Evolutionary conservation across 2,888 invertebrate species (phyloP), one percentile per base, ranked within the genome.

Genomic region (Shargacucullia verbasci): DNA sequence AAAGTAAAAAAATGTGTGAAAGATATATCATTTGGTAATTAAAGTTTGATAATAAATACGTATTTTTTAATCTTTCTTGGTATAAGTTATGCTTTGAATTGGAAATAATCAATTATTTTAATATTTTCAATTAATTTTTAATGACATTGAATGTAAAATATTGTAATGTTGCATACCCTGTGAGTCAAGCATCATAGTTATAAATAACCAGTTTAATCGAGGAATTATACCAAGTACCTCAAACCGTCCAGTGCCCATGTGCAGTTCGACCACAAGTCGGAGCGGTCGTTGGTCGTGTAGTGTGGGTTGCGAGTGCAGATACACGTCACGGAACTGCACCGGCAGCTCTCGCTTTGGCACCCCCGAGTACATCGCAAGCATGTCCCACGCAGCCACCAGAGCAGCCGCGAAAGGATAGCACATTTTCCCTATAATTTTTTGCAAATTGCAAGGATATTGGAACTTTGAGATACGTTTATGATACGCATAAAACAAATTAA

Each of bases 331-430:
- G 66, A 87, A 97, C 11, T 95, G 93, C 1, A 98, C 96, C 0
- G 96, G 94, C 15, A 96, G 84, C 62, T 96, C 92, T 59, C 95
- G 95, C 70, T 92, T 95, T 2, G 94, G 81, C n/a, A 94, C 88
- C 0, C 94, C 95, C 47, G 73, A n/a, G 78, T 95, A 89, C 79
- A 95, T 90, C 0, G 95, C 95, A 6, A 96, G 80, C 0, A 96
- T 96, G 76, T 96, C 95, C 97, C 97, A 97, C 0, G 95, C 96
- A 4, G 95, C 85, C 14, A 92, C 84, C 67, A 98, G 86, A 72
- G 96, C 96, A 34, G 96, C 96, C 0, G 97, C 96, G 4, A 97
- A 97, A 1, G 98, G 98, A 63, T 96, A 95, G 33, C 35, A 45
- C 11, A 0, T 12, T 8, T 37, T 61, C 1, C 31, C 62, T 57